Percentiles rank a stretch among this genome's conserved stretches.
Evolutionary conservation across 1,140 invertebrate genomes (phyloP).

Genomic region (Drosophila tsacasi): DNA sequence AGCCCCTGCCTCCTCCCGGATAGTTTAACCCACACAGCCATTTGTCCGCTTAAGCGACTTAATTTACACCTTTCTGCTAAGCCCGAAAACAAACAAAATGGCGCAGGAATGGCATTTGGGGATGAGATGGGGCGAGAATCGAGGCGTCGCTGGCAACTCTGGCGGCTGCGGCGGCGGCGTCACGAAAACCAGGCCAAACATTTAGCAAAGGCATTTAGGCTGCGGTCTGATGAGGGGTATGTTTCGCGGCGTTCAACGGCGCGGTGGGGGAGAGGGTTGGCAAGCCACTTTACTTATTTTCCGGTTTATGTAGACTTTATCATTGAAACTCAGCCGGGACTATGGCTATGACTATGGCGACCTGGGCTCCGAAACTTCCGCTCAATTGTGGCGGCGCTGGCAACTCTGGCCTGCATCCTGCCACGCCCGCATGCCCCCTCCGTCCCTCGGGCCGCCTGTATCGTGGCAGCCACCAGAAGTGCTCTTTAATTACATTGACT

Average conservation of each 20-base stretch:
- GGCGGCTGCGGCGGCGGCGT: constrained; percentile 10
- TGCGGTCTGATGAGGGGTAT: constrained; percentile 36
- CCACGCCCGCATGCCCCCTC: not conserved
- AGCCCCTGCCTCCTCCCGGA: not conserved
- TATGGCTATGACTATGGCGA: constrained; percentile 23
- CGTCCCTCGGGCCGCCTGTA: constrained; percentile 9
- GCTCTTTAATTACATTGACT: constrained; percentile 83
- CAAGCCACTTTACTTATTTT: constrained; percentile 78
- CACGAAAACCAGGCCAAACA: constrained; percentile 57
- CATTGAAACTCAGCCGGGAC: constrained; percentile 65
- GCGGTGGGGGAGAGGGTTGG: constrained; percentile 13
- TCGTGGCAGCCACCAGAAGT: constrained; percentile 55
- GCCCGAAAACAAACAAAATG: constrained; percentile 68
- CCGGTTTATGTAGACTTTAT: constrained; percentile 80
- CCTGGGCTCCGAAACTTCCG: constrained; percentile 61
- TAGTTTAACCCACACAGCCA: constrained; percentile 44
- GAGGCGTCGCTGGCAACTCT: constrained; percentile 26
- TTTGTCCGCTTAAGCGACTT: constrained; percentile 72
- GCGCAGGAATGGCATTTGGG: constrained; percentile 8
- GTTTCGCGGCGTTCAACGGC: constrained; percentile 5
- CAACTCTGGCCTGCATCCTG: constrained; percentile 53
- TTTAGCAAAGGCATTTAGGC: constrained; percentile 67
- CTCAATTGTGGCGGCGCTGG: constrained; percentile 63
- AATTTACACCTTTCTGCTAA: constrained; percentile 78
- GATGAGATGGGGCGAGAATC: constrained; percentile 13